A percentile compares a stretch with the other conserved stretches of the same genome.
phyloP scores from a whole-genome alignment of 2,113 vertebrate genomes.

The Onychorhynchus coronatus region DNA sequence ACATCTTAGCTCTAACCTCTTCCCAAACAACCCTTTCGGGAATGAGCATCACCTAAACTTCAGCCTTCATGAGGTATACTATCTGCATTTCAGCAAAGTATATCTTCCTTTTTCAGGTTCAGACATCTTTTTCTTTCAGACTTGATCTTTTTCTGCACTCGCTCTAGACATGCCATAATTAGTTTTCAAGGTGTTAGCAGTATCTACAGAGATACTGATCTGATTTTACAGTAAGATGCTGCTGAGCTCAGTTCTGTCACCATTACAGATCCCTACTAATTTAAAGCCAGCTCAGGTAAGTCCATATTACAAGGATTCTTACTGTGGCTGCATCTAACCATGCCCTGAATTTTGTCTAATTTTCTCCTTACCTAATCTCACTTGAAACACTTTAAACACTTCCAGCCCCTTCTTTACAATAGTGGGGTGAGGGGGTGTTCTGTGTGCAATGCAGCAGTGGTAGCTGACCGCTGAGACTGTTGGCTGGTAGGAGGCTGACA shows the following conservation, averaged over 20 bases:
- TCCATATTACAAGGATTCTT: neutral
- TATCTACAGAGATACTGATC: neutral
- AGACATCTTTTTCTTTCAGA: neutral
- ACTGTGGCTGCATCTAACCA: neutral
- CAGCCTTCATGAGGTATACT: neutral
- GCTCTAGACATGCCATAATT: neutral
- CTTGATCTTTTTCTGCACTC: neutral
- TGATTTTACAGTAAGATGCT: neutral
- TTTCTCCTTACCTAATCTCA: neutral
- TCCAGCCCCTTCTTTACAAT: neutral
- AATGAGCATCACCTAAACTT: neutral
- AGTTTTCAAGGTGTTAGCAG: neutral
- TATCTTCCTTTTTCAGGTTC: neutral
- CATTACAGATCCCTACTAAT: neutral
- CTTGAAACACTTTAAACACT: neutral
- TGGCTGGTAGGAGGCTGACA: neutral
- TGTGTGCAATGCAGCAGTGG: neutral
- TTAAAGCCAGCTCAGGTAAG: neutral
- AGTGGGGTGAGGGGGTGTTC: neutral
- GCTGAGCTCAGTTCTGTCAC: neutral
- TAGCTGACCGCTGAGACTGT: rapidly evolving
- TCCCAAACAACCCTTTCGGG: neutral
- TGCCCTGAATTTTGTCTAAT: neutral
- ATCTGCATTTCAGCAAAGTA: neutral
- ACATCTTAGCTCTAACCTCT: neutral